A percentile compares a stretch with the other conserved stretches of the same genome.
Conservation (phyloP, 1,140 invertebrate species). For the Holcopasites calliopsidis region DNA sequence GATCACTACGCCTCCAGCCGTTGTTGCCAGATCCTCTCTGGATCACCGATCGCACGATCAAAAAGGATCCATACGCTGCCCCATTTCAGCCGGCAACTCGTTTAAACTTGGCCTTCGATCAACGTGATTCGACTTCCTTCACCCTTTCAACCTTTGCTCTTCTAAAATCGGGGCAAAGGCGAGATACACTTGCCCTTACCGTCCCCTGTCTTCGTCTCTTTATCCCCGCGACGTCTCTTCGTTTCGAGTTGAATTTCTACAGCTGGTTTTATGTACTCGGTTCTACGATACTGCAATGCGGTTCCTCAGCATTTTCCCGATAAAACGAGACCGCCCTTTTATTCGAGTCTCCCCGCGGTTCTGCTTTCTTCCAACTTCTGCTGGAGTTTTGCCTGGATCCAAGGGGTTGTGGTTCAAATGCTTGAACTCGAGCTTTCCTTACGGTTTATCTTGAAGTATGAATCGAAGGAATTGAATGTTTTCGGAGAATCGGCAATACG, state of each 20-base stretch:
- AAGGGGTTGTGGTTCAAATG: neutral
- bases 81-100: too few relatives aligned
- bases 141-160: conserved; percentile 10
- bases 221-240: neutral
- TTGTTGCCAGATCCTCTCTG: conserved; percentile 72
- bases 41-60: conserved; percentile 57
- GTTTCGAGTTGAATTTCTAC: too few relatives aligned
- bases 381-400: too few relatives aligned
- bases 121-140: neutral
- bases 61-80: conserved; percentile 57
- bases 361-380: neutral
- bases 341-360: neutral
- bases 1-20: conserved; percentile 66
- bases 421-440: neutral
- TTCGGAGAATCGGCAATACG: too few relatives aligned
- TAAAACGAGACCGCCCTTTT: too few relatives aligned
- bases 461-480: neutral
- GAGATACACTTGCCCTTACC: neutral
- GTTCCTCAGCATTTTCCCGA: too few relatives aligned
- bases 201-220: neutral
- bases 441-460: neutral
- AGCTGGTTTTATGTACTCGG: too few relatives aligned
- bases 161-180: conserved; percentile 1
- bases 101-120: neutral
- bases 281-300: too few relatives aligned